Conservation (phyloP, 2,888 invertebrate species). For the Piscicola geometra region DNA sequence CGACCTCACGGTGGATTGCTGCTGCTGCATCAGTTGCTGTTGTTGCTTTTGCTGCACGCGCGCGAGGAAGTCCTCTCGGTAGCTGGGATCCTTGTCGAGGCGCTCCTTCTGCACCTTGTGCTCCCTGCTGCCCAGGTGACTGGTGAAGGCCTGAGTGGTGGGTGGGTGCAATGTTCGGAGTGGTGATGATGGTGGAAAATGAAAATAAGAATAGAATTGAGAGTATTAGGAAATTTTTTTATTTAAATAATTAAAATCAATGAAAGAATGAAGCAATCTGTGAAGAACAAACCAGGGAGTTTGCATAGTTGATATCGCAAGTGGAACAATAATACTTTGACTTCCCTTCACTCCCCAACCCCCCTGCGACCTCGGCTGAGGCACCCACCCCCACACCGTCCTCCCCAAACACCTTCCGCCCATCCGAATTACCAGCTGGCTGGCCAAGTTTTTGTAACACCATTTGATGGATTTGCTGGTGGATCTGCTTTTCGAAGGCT, state of each 20-base stretch:
- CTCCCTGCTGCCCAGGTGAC: slow-evolving; percentile 18
- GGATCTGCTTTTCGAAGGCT: slow-evolving; percentile 24
- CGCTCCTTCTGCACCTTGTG: slow-evolving; percentile 24
- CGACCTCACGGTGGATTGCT: no score
- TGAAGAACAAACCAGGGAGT: slow-evolving; percentile 15
- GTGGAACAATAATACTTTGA: slow-evolving; percentile 29
- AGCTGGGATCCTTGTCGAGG: background rate
- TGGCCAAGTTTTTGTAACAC: background rate
- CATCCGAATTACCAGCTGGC: slow-evolving; percentile 21
- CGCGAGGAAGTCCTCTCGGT: no score
- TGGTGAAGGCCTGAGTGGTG: slow-evolving; percentile 21
- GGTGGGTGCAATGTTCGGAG: no score
- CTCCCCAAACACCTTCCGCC: slow-evolving; percentile 21
- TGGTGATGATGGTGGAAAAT: no score
- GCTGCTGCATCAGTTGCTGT: no score
- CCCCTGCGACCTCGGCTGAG: background rate
- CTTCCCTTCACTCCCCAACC: slow-evolving; percentile 6
- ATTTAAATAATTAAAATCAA: background rate
- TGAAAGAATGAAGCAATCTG: slow-evolving; percentile 1
- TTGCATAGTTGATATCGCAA: slow-evolving; percentile 28
- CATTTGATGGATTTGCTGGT: slow-evolving; percentile 20
- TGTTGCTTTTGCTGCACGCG: no score
- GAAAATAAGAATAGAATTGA: no score
- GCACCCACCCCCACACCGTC: slow-evolving; percentile 27
- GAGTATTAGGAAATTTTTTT: background rate